Evolutionary conservation across 2,888 invertebrate species (phyloP), one percentile per base, ranked within the genome.

Genomic region (Caenorhabditis imperialis): DNA sequence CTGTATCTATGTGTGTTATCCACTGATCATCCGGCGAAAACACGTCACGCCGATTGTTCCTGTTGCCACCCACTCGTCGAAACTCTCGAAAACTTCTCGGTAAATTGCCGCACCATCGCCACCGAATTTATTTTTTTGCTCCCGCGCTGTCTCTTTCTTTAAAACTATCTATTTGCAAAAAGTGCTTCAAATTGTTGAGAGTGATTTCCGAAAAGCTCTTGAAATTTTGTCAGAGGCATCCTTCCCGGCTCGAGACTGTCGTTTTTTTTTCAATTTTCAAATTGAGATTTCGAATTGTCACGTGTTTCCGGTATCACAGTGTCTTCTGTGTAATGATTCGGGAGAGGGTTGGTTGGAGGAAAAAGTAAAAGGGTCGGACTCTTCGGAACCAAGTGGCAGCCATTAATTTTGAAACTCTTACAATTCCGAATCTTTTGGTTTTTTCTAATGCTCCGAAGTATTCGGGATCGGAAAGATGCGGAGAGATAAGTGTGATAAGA

Each of bases 171-270:
- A 54, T 69, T 60, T 70, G 70, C 70, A 70, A 70, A 70, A 70
- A 70, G 55, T 54, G 61, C 61, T 60, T 61, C 61, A 60, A 70
- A 70, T 70, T 61, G 61, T 70, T 70, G 54, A 65, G 51, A 58
- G 33, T 71, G 71, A 71, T 71, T 71, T 71, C 71, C 62, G 71
- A 71, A 71, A 71, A 71, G 71, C 71, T 62, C 71, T 71, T 71
- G 71, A 71, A 71, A 71, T 70, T 70, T 37, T 67, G 18, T 20
- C 12, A 54, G 27, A 35, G 14, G 37, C 33, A 22, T 23, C 14
- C 47, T 50, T 50, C 18, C 27, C 14, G n/a, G n/a, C 35, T 23
- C 53, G 23, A 38, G 16, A 12, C 22, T 20, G 20, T 51, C 23
- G 1, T 25, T 53, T 53, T 3, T 18, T 47, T 58, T 38, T 45